Evolutionary conservation across 2,113 vertebrate genomes (phyloP), one percentile per base, ranked within the genome.

Genomic region (Sula dactylatra): DNA sequence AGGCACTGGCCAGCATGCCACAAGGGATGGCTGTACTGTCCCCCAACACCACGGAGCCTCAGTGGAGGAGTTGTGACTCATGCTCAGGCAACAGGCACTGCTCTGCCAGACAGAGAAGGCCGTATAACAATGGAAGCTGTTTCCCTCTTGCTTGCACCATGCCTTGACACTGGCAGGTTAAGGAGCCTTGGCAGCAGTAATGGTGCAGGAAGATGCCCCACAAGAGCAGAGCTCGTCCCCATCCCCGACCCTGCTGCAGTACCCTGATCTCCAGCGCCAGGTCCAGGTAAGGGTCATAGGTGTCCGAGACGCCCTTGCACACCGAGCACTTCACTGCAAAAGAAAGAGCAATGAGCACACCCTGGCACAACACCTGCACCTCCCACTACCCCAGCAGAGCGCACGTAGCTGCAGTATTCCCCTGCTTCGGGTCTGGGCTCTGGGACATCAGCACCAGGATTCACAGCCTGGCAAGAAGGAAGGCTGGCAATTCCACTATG

Each of bases 271-370:
- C 99, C 95, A 99, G 97, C 0, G 99, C 98, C 20, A 99, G 97
- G 69, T 99, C 99, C 98, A 99, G 94, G 94, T 98, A 99, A 31
- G 99, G 99, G 83, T 99, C 99, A 0, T 99, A 99, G 2, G 99
- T 99, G 94, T 99, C 99, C 0, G 99, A 99, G 84, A 99, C 99
- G 45, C 98, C 99, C 98, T 98, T 99, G 97, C 99, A 99, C 96
- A 99, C 95, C 1, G 98, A 99, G 93, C 99, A 99, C 94, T 99
- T 99, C 93, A 99, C 99, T 99, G 98, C 66, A 96, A 96, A 94
- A 96, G 70, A 91, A 84, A 62, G 29, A 86, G 81, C 27, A 29
- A 7, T 92, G 67, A 76, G 65, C 54, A 45, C 58, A 31, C 4
- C 18, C 24, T 19, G 45, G 47, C 69, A 79, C 22, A 71, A 38